Base-by-base conservation (phyloP, 2,888 invertebrate species). In the Trachelus tabidus region DNA sequence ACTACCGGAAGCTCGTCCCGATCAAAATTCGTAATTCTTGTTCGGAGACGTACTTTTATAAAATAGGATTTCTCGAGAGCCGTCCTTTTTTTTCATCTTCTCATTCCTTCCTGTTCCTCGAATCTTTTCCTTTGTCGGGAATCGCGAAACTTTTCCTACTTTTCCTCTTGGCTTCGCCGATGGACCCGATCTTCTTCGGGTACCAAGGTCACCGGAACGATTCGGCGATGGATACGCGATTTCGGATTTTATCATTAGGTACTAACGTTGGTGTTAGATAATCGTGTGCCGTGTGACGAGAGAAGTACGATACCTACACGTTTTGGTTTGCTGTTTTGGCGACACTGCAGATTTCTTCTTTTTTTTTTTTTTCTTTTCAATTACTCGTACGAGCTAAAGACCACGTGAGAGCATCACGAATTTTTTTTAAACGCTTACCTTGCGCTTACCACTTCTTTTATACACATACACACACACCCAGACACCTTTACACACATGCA, bases 211-310 rank as follows among this genome's bases (percentile, higher is more conserved):
- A 71, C 9, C 31, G 31, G 75, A 15, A 40, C 40, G 40, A 40
- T 40, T 40, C 40, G 40, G 40, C 40, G 15, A 40, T 40, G 40
- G 40, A 40, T 40, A 15, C 40, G 40, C 40, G 40, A 15, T 40
- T 40, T 40, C 40, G 40, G 40, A 40, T 15, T 15, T 40, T 40
- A 40, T 15, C 40, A 40, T 89, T 89, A 91, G 90, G 89, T 90
- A 91, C 91, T 91, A 90, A 91, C 90, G 89, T 90, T 91, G 91
- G 88, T 91, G 91, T 91, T 90, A 90, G 91, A 89, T 91, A 89
- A 91, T 90, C 90, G 91, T 91, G 90, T 91, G 91, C 85, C 91
- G 90, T 91, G 91, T 91, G 90, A 89, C 90, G 91, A 91, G 40
- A 40, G 87, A 89, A 89, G 87, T 88, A 89, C 85, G 85, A 85